Evolutionary conservation across 2,888 invertebrate species (phyloP), one percentile per base, ranked within the genome.

Genomic region (Melinaea menophilus): DNA sequence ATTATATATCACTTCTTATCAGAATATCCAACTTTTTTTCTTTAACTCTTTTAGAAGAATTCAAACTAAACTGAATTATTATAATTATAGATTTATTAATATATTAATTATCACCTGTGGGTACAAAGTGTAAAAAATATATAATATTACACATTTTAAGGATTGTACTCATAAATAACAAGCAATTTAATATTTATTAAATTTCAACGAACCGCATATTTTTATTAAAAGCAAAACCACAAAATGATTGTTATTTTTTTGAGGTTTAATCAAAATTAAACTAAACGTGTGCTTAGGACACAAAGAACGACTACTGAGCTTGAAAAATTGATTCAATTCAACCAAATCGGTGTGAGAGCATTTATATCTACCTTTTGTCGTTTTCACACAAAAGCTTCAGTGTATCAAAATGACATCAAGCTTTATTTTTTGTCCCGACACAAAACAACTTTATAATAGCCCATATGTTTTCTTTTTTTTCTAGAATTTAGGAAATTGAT

Each of bases 351-450:
- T 76, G 78, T 78, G 78, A 72, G 72, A 74, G 77, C 78, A 77
- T 73, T 75, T 72, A 80, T 74, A 72, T 79, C 80, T 47, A 61
- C 63, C 80, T 73, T 79, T 82, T 84, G 79, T 83, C 77, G 78
- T 83, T 79, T 76, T 55, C 75, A 74, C 74, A 75, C 74, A 79
- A 90, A 86, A 79, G 80, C 73, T 78, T 81, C 80, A 78, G 88
- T 90, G 84, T 88, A 90, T 90, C 90, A 90, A 90, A 90, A 88
- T 84, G 90, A 90, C 88, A 90, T 89, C 88, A 90, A 89, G 85
- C 84, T 79, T 77, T 79, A 80, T 41, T 80, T 82, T 86, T 83
- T 84, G 82, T 84, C 79, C 72, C 73, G 75, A 74, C 77, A 79
- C 75, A 85, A 84, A 85, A 87, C 85, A 82, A 77, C 78, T 80